Percentiles rank a stretch among this genome's conserved stretches.
phyloP scores from a whole-genome alignment of 2,888 invertebrate genomes.

The Papilio demoleus region DNA sequence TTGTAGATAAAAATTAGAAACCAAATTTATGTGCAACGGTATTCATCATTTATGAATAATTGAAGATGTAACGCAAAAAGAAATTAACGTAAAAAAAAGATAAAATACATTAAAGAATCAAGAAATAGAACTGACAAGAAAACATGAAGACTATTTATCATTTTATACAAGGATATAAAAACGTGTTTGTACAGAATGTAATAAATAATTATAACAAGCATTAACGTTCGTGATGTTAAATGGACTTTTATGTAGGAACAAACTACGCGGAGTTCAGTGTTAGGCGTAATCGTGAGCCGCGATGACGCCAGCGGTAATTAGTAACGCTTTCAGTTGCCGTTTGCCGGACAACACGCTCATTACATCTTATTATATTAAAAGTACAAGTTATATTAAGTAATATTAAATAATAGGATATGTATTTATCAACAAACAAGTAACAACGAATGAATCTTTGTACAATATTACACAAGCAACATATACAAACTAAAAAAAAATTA shows the following conservation, averaged over 20 bases:
- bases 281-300: neutral
- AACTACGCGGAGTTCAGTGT: slow-evolving; percentile 18
- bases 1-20: too few relatives aligned
- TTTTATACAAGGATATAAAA: neutral
- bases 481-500: too few relatives aligned
- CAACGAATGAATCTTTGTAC: too few relatives aligned
- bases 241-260: neutral
- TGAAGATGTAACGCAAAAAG: too few relatives aligned
- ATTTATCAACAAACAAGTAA: too few relatives aligned
- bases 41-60: too few relatives aligned
- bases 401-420: too few relatives aligned
- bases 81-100: too few relatives aligned
- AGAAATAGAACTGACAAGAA: too few relatives aligned
- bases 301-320: slow-evolving; percentile 26
- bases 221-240: slow-evolving; percentile 15
- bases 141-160: neutral
- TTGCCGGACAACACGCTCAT: slow-evolving; percentile 1
- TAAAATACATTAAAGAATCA: too few relatives aligned
- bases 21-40: too few relatives aligned
- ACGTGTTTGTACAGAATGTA: neutral
- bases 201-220: slow-evolving; percentile 20
- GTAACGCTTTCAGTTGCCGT: slow-evolving; percentile 27
- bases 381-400: neutral
- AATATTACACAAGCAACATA: too few relatives aligned
- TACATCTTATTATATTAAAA: slow-evolving; percentile 16